Evolutionary conservation across 23 tunicate genomes (phyloP).

Genomic region (Aplidium turbinatum): DNA sequence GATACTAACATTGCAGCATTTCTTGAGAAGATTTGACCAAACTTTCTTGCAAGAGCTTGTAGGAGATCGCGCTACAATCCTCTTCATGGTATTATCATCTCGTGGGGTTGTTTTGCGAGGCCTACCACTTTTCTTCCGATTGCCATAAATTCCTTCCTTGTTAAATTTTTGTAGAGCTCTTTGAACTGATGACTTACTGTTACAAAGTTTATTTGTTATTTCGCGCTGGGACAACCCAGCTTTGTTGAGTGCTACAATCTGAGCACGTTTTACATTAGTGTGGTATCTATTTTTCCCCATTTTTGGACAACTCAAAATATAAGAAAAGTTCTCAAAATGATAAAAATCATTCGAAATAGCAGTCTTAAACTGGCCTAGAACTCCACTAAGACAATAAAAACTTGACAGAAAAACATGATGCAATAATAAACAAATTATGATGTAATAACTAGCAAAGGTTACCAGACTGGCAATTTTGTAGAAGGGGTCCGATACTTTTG

Average conservation of each 20-base stretch:
- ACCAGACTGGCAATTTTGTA: not conserved
- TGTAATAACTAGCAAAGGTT: slow-evolving; percentile 11
- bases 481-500: too few species aligned
- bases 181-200: slow-evolving; percentile 14
- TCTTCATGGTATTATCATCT: slow-evolving; percentile 43
- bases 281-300: slow-evolving; percentile 28
- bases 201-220: slow-evolving; percentile 13
- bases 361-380: slow-evolving; percentile 18
- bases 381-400: slow-evolving; percentile 21
- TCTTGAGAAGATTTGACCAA: slow-evolving; percentile 7
- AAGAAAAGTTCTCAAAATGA: slow-evolving; percentile 4
- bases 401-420: slow-evolving; percentile 7
- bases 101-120: slow-evolving; percentile 25
- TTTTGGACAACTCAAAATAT: slow-evolving; percentile 21
- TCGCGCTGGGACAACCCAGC: slow-evolving; percentile 22
- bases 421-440: not conserved
- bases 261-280: slow-evolving; percentile 24
- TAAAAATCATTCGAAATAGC: not conserved
- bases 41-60: slow-evolving; percentile 47
- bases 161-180: slow-evolving; percentile 18
- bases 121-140: slow-evolving; percentile 27
- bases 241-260: slow-evolving; percentile 23
- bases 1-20: slow-evolving; percentile 13
- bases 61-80: slow-evolving; percentile 25
- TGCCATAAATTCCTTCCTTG: not conserved